Percentiles rank a stretch among this genome's conserved stretches.
These are phyloP conservation scores for Notolepis coatsorum DNA, from an alignment of 2,797 vertebrate species.

Conservation along the genomic window DNA sequence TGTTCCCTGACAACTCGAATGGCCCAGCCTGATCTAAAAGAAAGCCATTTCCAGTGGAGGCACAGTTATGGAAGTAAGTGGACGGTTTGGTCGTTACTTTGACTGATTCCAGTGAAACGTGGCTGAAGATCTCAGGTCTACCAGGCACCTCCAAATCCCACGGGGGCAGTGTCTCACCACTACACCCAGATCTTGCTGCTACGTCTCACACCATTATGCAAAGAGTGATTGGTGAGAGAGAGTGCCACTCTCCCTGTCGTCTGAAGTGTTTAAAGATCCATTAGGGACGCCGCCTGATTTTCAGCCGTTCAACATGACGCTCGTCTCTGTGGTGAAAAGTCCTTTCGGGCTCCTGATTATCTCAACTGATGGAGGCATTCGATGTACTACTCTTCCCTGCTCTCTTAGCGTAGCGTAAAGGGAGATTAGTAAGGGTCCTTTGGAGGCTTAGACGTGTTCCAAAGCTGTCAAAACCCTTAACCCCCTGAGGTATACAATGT, in stretches of 20 bases:
- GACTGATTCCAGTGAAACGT: constrained; percentile 18
- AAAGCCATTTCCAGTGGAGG: background rate
- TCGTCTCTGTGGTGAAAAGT: constrained; percentile 31
- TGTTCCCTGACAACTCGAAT: no score
- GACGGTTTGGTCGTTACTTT: constrained; percentile 6
- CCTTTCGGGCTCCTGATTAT: constrained; percentile 62
- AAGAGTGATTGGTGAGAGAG: constrained; percentile 31
- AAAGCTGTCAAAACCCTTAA: constrained; percentile 46
- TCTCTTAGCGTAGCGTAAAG: constrained; percentile 36
- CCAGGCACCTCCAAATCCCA: constrained; percentile 29
- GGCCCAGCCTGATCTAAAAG: constrained; percentile 23
- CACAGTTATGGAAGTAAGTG: no score
- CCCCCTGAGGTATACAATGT: no score
- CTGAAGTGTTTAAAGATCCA: constrained; percentile 59
- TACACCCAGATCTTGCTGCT: constrained; percentile 14
- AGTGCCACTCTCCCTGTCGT: constrained; percentile 36
- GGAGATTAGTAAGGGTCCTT: constrained; percentile 45
- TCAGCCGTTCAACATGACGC: constrained; percentile 51
- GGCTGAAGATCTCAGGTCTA: constrained; percentile 4
- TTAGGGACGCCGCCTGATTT: constrained; percentile 43
- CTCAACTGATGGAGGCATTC: constrained; percentile 58
- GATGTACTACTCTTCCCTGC: constrained; percentile 42
- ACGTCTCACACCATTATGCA: constrained; percentile 26
- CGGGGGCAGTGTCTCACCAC: constrained; percentile 12
- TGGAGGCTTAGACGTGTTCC: constrained; percentile 40